phyloP scores from a whole-genome alignment of 2,113 vertebrate genomes.

The Notarius quadriscutis region DNA sequence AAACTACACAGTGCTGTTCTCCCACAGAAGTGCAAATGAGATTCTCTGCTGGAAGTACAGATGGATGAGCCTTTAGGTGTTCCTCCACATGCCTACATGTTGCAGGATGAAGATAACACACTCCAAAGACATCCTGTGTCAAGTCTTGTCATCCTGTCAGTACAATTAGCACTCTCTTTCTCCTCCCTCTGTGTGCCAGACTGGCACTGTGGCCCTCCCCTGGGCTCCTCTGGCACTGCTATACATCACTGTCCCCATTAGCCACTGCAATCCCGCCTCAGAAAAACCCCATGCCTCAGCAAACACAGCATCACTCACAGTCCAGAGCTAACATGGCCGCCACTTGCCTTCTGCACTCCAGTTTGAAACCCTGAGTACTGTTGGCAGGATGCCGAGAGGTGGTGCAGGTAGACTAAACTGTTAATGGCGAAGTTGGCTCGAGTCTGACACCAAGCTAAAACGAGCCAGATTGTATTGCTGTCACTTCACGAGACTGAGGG shows the following conservation, averaged over 20 bases:
- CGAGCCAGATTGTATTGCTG: slow-evolving; percentile 6
- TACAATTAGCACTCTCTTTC: slow-evolving; percentile 20
- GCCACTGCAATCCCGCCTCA: slow-evolving; percentile 27
- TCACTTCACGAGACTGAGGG: slow-evolving; percentile 12
- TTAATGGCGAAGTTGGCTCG: slow-evolving; percentile 29
- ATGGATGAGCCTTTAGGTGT: not conserved
- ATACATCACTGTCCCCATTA: slow-evolving; percentile 52
- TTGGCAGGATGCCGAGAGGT: slow-evolving; percentile 6
- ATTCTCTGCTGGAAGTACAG: slow-evolving; percentile 13
- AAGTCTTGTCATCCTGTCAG: slow-evolving; percentile 14
- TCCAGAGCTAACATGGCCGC: slow-evolving; percentile 38
- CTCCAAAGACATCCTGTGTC: slow-evolving; percentile 16
- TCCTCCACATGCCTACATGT: not conserved
- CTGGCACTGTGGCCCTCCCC: slow-evolving; percentile 19
- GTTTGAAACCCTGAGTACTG: not conserved
- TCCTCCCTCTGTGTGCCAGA: slow-evolving; percentile 24
- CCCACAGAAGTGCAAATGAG: not conserved
- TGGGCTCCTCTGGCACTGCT: slow-evolving; percentile 5
- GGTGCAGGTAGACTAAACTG: not conserved
- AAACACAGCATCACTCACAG: slow-evolving; percentile 33
- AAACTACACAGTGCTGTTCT: not conserved
- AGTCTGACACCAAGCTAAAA: slow-evolving; percentile 26
- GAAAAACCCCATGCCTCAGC: slow-evolving; percentile 41
- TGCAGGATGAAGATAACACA: slow-evolving; percentile 16
- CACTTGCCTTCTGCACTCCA: not conserved